Evolutionary conservation across 2,113 vertebrate species (phyloP), one percentile per base, ranked within the genome.

Genomic region (Psophia crepitans): DNA sequence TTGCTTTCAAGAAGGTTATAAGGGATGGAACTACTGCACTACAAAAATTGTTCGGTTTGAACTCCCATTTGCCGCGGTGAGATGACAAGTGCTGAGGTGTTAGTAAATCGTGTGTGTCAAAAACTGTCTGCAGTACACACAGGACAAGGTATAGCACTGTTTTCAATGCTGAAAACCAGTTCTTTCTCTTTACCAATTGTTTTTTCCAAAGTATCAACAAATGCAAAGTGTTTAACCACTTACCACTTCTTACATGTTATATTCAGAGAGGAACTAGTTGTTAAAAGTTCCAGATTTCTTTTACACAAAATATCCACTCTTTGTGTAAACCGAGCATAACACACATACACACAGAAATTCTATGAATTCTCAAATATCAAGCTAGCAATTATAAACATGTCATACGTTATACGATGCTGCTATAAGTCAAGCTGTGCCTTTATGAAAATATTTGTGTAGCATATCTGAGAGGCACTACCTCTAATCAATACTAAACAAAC

Each of bases 11-110:
- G 60, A 90, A 76, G 37, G 65, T 63, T 49, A 22, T 27, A 74
- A 75, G 65, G 1, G 20, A 65, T 14, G 68, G 84, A 95, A 89
- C 41, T 64, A 74, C 66, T 85, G 28, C 61, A 33, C 27, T 78
- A 65, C 57, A 71, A 49, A 81, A 58, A 66, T 69, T 96, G 93
- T 95, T 96, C 10, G 93, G 95, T 97, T 96, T 98, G 96, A 98
- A 97, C 95, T 97, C 94, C 96, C 95, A 88, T 95, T 91, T 69
- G 35, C 74, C 80, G 56, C 86, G 68, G 84, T 58, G 64, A 28
- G 43, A 64, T 66, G 77, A 81, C 53, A 89, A 73, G 87, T 54
- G 89, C 85, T 91, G 57, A 76, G 71, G 76, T 84, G 89, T 68
- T 85, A 84, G 87, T 89, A 84, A 81, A 91, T 84, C 33, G 54